Conservation (phyloP, 2,888 invertebrate species). For the Trachelus troglodyta region DNA sequence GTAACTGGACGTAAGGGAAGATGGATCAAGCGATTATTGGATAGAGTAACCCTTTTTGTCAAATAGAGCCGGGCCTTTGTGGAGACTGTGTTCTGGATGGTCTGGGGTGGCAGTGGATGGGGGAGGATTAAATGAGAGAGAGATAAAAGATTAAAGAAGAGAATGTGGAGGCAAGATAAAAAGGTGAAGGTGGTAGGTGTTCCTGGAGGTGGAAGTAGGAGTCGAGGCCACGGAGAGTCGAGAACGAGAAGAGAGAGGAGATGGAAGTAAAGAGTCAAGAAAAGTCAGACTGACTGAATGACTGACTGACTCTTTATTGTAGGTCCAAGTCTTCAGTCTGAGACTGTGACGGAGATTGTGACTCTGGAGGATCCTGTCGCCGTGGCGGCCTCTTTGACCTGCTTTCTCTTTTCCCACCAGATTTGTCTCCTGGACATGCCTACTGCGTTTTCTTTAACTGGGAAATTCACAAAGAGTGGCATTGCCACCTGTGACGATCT, state of each 20-base stretch:
- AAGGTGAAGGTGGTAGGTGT: not conserved
- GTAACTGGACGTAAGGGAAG: not conserved
- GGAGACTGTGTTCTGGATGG: not conserved
- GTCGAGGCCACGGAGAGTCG: not conserved
- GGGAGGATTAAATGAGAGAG: not conserved
- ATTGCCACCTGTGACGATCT: not conserved
- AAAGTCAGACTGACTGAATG: not conserved
- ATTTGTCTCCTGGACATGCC: slow-evolving; percentile 55
- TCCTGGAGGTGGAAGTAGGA: not conserved
- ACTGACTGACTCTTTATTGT: not conserved
- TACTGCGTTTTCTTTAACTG: slow-evolving; percentile 46
- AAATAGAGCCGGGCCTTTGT: not conserved
- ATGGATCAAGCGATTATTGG: not conserved
- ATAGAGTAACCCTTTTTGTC: not conserved
- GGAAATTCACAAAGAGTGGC: slow-evolving; percentile 42
- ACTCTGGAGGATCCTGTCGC: slow-evolving; percentile 39
- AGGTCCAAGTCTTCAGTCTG: not conserved
- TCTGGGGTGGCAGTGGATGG: not conserved
- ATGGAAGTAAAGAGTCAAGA: not conserved
- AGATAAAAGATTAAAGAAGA: slow-evolving; percentile 11
- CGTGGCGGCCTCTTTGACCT: slow-evolving; percentile 62
- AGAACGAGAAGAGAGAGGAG: not conserved
- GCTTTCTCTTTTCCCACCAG: slow-evolving; percentile 66
- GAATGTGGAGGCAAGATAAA: not conserved
- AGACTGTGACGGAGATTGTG: not conserved